Conservation (phyloP, 2,888 invertebrate genomes). For the Eristalinus sepulchralis region DNA sequence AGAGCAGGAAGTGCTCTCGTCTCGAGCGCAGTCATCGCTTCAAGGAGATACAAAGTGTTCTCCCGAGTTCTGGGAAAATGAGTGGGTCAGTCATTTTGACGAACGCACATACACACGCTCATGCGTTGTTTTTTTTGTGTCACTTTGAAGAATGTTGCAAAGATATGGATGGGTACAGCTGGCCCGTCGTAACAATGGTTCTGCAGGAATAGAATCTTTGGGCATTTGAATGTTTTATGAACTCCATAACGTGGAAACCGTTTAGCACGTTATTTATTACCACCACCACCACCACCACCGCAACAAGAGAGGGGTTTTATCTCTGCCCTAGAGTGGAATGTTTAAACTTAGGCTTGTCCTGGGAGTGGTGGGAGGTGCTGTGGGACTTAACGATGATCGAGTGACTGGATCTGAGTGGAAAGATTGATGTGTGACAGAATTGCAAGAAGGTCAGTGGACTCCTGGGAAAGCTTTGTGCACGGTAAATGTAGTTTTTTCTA, state of each 20-base stretch:
- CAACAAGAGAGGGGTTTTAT: neutral
- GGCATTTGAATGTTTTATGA: conserved; percentile 35
- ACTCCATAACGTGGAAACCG: conserved; percentile 33
- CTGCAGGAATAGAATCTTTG: neutral
- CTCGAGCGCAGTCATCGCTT: neutral
- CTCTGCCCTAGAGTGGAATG: neutral
- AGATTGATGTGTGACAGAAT: neutral
- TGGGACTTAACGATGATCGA: neutral
- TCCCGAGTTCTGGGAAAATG: conserved; percentile 28
- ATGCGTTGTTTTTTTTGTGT: neutral
- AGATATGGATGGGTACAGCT: neutral
- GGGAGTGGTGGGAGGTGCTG: neutral
- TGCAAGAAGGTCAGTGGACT: neutral
- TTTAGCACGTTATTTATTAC: conserved; percentile 36
- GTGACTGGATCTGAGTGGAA: neutral
- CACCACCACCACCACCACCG: neutral
- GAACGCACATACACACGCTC: neutral
- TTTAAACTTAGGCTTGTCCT: neutral
- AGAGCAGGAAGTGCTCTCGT: conserved; percentile 31
- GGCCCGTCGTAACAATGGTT: conserved; percentile 11
- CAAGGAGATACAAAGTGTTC: conserved; percentile 45
- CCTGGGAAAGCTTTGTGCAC: neutral
- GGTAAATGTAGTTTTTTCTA: neutral
- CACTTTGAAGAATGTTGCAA: neutral
- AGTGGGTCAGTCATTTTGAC: conserved; percentile 30